Evolutionary conservation across 2,888 invertebrate genomes (phyloP).

Genomic region (Laspeyria flexula): DNA sequence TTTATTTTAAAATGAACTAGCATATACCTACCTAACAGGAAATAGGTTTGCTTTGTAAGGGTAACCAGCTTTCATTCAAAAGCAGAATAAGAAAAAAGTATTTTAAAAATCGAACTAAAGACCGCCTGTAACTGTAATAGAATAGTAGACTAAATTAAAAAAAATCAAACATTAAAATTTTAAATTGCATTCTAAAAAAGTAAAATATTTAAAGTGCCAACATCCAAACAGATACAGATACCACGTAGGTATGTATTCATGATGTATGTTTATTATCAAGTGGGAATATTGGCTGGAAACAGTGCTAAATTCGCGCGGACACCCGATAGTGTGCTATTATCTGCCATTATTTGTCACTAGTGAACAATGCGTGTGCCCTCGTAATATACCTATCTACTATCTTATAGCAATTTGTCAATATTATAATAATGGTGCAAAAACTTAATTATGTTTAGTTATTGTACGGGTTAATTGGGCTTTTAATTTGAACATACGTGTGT

Average conservation of each 20-base stretch:
- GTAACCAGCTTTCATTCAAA: no score
- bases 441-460: slow-evolving; percentile 45
- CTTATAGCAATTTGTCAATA: slow-evolving; percentile 76
- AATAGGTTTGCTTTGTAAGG: no score
- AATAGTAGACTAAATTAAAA: no score
- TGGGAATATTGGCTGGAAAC: slow-evolving; percentile 82
- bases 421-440: slow-evolving; percentile 63
- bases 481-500: not conserved
- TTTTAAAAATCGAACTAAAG: no score
- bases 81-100: no score
- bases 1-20: no score
- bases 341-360: slow-evolving; percentile 84
- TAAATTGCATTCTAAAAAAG: slow-evolving; percentile 1
- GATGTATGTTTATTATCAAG: slow-evolving; percentile 80
- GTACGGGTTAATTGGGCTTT: slow-evolving; percentile 22
- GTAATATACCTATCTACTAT: slow-evolving; percentile 64
- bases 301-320: slow-evolving; percentile 80
- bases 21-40: no score
- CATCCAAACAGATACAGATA: slow-evolving; percentile 16
- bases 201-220: slow-evolving; percentile 7
- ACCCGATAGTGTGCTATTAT: slow-evolving; percentile 84
- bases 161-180: not conserved
- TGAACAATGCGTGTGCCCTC: slow-evolving; percentile 76
- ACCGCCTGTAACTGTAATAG: no score
- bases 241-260: slow-evolving; percentile 36